A percentile compares a stretch with the other conserved stretches of the same genome.
Evolutionary conservation across 2,888 invertebrate genomes (phyloP).

Genomic region (Rhyacophila evoluta): DNA sequence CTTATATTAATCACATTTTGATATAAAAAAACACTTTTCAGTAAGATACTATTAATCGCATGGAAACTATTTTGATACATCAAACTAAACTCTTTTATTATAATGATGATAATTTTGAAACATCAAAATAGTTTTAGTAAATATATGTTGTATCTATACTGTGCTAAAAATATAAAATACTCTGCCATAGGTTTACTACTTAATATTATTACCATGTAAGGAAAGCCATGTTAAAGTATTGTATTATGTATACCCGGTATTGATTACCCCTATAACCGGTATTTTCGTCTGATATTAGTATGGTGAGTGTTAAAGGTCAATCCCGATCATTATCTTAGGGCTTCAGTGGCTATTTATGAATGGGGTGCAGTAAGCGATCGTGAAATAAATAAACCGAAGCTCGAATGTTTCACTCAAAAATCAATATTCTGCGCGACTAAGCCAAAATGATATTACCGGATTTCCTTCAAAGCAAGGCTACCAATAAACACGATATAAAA

Average conservation of each 20-base stretch:
- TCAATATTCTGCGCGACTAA: neutral
- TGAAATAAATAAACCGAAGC: slow-evolving; percentile 3
- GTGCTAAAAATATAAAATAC: too few species aligned
- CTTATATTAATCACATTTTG: too few species aligned
- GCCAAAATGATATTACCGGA: neutral
- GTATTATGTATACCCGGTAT: neutral
- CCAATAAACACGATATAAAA: neutral
- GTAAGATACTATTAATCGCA: too few species aligned
- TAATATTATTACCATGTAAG: too few species aligned
- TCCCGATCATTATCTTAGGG: neutral
- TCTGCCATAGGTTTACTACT: too few species aligned
- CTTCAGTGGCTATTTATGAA: neutral
- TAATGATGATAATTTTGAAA: too few species aligned
- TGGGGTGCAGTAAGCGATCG: slow-evolving; percentile 10
- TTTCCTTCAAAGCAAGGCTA: neutral
- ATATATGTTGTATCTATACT: too few species aligned
- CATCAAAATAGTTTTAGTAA: too few species aligned
- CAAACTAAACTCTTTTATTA: too few species aligned
- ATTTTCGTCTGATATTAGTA: neutral
- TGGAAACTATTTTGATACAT: too few species aligned
- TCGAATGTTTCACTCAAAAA: neutral
- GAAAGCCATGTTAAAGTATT: too few species aligned
- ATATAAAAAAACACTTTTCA: too few species aligned
- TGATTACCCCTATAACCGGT: neutral
- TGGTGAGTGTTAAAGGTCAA: neutral